Base-by-base conservation (phyloP, 2,113 vertebrate genomes). In the Tiliqua scincoides region DNA sequence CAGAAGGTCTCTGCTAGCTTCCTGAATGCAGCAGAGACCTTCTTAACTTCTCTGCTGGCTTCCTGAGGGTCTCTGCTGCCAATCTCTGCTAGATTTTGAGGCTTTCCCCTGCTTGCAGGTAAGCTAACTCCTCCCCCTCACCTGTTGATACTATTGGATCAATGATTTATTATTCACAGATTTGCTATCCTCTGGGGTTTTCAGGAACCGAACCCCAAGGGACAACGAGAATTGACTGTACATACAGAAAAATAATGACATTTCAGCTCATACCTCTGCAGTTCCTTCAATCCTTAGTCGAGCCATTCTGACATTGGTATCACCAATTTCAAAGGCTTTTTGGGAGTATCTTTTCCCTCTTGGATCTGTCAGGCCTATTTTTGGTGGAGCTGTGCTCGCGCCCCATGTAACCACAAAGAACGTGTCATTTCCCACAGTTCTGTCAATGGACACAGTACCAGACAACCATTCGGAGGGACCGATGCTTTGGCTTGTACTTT, bases 381-480 rank as follows among this genome's bases (percentile, higher is more conserved):
- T 30, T 73, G 85, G 85, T 81, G 59, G 59, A 35, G 32, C 37
- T 27, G 1, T 17, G 17, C 10, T 57, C 17, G 14, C 21, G 15
- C 57, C 80, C 85, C 85, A 86, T 3, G 85, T 65, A 63, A 86
- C 17, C 52, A 74, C 40, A 27, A 86, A 86, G 79, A 81, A 86
- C 21, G 85, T 86, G n/a, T 86, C 85, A 54, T 86, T 86, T 65
- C 85, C 85, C 61, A 86, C 85, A 65, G 85, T 86, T 30, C 21
- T 63, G 54, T 86, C 85, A 73, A 86, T 86, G 59, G 54, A 21
- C 35, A 86, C 68, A 54, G 2, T 81, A 52, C 85, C 85, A 73
- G 15, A 25, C 70, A 86, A 21, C n/a, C 21, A 80, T 2, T 15
- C 9, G 0, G 1, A 0, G 6, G 30, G 12, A 7, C 2, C 1